Base-by-base conservation (phyloP, 2,888 invertebrate genomes). In the Aporophyla nigra region DNA sequence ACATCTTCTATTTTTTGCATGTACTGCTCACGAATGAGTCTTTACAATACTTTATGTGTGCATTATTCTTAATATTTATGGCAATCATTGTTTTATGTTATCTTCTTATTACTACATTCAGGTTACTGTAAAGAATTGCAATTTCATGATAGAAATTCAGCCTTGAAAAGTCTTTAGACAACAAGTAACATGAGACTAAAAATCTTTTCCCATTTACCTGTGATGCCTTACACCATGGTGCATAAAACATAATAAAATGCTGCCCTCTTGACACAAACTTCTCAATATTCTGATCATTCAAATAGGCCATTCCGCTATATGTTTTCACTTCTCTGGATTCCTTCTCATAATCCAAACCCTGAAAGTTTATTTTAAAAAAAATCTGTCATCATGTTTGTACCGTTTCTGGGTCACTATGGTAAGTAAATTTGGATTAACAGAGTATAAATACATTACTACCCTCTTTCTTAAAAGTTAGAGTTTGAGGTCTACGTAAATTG, bases 151-250 rank as follows among this genome's bases (percentile, higher is more conserved):
- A 63, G 6, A n/a, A 58, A 24, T 63, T 40, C 9, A 51, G 27
- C 43, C 43, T 58, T 65, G 62, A 62, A 68, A 40, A 43, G 10
- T n/a, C 2, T 16, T 21, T 16, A 27, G 5, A 24, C 33, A 49
- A 33, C 14, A 59, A 70, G 53, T 16, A 5, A 27, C 0, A 14
- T 53, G 6, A 27, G 1, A 27, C 40, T n/a, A 43, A 62, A 56
- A 40, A 19, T 63, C 5, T 33, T 70, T 53, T 51, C 9, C 59
- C 10, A 40, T 88, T 68, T 95, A 98, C 98, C 97, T 98, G 98
- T 89, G 99, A 99, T 89, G 98, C 98, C 75, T 98, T 97, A 93
- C 99, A 99, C 99, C 99, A 99, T 0, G 99, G 99, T 0, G 98
- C 98, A 95, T 98, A 99, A 93, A 99, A 99, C 96, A 99, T 99